A percentile compares a stretch with the other conserved stretches of the same genome.
Evolutionary conservation across 2,888 invertebrate species (phyloP).

Genomic region (Protodeltote pygarga): DNA sequence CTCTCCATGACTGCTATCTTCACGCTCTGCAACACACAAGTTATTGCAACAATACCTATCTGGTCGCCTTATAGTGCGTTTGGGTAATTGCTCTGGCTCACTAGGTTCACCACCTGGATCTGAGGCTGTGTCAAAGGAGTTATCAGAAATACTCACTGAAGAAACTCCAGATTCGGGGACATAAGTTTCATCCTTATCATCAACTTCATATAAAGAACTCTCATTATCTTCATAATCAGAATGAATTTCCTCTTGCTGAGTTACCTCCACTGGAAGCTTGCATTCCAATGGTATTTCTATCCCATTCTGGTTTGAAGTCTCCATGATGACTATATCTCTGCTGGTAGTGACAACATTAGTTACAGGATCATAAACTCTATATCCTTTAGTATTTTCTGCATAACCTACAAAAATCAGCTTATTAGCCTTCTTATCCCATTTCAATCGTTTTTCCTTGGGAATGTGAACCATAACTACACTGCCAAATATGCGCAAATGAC

Average conservation of each 20-base stretch:
- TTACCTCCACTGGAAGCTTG: too few species aligned
- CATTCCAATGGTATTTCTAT: too few species aligned
- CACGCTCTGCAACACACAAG: not conserved
- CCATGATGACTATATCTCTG: conserved; percentile 18
- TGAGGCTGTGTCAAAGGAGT: not conserved
- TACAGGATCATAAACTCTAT: conserved; percentile 10
- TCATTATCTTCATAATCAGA: too few species aligned
- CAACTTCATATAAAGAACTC: too few species aligned
- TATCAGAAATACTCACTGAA: not conserved
- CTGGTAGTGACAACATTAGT: conserved; percentile 11
- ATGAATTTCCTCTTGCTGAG: too few species aligned
- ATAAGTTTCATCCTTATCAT: too few species aligned
- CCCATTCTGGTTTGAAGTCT: too few species aligned
- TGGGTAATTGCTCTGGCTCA: too few species aligned
- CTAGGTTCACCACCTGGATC: too few species aligned
- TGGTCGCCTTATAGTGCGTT: too few species aligned
- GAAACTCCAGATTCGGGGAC: too few species aligned
- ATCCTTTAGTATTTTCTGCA: conserved; percentile 8
- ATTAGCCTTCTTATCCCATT: conserved; percentile 9
- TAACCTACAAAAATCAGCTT: conserved; percentile 6
- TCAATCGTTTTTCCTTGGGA: conserved; percentile 9
- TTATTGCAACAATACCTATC: not conserved
- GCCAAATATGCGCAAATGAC: conserved; percentile 11
- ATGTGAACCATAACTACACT: conserved; percentile 5
- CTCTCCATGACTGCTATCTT: too few species aligned